A percentile compares a stretch with the other conserved stretches of the same genome.
phyloP scores from a whole-genome alignment of 2,888 invertebrate species.

The Eristalis pertinax region DNA sequence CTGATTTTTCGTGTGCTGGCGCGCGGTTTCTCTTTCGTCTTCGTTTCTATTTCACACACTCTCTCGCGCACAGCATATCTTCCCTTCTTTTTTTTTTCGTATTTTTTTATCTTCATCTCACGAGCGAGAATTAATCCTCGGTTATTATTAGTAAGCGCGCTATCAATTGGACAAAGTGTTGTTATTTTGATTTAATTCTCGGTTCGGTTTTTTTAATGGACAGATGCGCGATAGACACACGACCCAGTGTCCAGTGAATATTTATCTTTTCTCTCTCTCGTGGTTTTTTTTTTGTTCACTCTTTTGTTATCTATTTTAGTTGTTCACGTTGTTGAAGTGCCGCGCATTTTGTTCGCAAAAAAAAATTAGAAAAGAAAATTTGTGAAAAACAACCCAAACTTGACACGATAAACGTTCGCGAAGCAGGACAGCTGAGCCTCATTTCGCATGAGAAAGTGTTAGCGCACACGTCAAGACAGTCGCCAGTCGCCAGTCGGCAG shows the following conservation, averaged over 20 bases:
- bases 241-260: background rate
- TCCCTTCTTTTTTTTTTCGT: too few relatives aligned
- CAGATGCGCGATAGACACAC: background rate
- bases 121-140: conserved; percentile 21
- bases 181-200: conserved; percentile 7
- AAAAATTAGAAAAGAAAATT: background rate
- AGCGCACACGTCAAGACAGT: background rate
- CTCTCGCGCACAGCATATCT: too few relatives aligned
- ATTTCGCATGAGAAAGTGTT: background rate
- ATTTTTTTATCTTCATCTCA: conserved; percentile 15
- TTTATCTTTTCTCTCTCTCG: background rate
- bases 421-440: too few relatives aligned
- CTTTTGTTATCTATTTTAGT: background rate
- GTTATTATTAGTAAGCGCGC: background rate
- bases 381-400: background rate
- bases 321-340: background rate
- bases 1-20: too few relatives aligned
- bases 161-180: conserved; percentile 25
- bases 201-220: conserved; percentile 12
- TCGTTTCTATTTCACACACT: too few relatives aligned
- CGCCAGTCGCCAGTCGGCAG: background rate
- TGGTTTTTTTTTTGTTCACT: background rate
- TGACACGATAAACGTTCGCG: background rate
- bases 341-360: background rate
- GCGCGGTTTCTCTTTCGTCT: too few relatives aligned